Evolutionary conservation across 1,140 invertebrate genomes (phyloP), one percentile per base, ranked within the genome.

Genomic region (Lethocerus indicus): DNA sequence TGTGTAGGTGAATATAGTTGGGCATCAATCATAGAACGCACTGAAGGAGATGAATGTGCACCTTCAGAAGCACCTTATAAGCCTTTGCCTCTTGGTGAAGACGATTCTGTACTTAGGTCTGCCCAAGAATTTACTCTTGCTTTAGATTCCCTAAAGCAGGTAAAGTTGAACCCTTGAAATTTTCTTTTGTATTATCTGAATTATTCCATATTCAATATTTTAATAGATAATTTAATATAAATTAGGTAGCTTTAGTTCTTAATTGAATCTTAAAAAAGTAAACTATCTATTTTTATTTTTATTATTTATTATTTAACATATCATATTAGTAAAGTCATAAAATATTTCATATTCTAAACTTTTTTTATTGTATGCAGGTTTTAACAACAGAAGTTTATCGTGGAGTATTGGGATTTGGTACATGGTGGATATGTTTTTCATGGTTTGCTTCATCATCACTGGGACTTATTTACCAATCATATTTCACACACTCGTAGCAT

Each of bases 361-460:
- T 43, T 43, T 28, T 42, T 28, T 36, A 7, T n/a, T 35, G 3
- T n/a, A 24, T 45, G 4, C 61, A 83, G 75, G 75, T 96, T 40
- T 93, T 96, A 64, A 87, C 83, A 1, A 73, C 74, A 3, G 78
- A 86, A 46, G 87, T 94, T 12, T 90, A 83, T 58, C 71, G 82
- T 58, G 91, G 90, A 2, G 60, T 95, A 39, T 73, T 95, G 40
- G 89, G 89, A 7, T 91, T 93, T 65, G 78, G 84, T 20, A 87
- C 83, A 1, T 97, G 91, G 91, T 96, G 92, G 92, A 79, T 79
- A 57, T 82, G 81, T 63, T 88, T 90, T 58, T 67, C 82, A 1
- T 81, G 87, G 70, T 93, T 94, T 64, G 72, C 82, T 3, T 84
- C 87, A 6, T 83, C 85, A 28, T 78, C 85, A 0, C 72, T 95